Evolutionary conservation across 2,888 invertebrate species (phyloP).

Genomic region (Lypha dubia): DNA sequence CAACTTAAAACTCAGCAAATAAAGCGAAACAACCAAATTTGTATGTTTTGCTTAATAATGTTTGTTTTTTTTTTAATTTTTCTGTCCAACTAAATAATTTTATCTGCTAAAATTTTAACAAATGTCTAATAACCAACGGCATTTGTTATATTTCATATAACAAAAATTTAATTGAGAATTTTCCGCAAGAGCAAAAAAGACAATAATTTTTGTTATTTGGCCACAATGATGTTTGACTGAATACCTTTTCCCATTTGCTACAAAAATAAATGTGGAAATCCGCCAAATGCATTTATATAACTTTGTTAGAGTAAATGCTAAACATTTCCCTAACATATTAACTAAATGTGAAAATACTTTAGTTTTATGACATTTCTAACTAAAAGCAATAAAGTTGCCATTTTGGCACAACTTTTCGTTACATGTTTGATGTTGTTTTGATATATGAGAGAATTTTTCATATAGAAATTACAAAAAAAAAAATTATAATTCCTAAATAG

Average conservation of each 20-base stretch:
- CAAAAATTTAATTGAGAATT: not conserved
- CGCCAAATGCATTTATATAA: not conserved
- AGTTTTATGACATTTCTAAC: not conserved
- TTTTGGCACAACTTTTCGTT: conserved; percentile 1
- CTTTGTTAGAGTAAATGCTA: not conserved
- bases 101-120: conserved; percentile 3
- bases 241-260: not conserved
- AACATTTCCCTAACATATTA: not conserved
- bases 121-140: conserved; percentile 4
- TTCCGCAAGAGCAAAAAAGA: not conserved
- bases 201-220: not conserved
- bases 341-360: not conserved
- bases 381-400: not conserved
- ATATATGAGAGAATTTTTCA: not conserved
- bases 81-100: not conserved
- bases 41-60: not conserved
- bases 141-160: not conserved
- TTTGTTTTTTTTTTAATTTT: not conserved
- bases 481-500: not conserved
- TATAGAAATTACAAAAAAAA: not conserved
- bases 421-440: not conserved
- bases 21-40: too few relatives aligned
- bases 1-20: not conserved
- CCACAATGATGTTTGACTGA: not conserved
- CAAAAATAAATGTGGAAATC: not conserved